Evolutionary conservation across 1,140 invertebrate genomes (phyloP), one percentile per base, ranked within the genome.

Genomic region (Aphelenchoides besseyi): DNA sequence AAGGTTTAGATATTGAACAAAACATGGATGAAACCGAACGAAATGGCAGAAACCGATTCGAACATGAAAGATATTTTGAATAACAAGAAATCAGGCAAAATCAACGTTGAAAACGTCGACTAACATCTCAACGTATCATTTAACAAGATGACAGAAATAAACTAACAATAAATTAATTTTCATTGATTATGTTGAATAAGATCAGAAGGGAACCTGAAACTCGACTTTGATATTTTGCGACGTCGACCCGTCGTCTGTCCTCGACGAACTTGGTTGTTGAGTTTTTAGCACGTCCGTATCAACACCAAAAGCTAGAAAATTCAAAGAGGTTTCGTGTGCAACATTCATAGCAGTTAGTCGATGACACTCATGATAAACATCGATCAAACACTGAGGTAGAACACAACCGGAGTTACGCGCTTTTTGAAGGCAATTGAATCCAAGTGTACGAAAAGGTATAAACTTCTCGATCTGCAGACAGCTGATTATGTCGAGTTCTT

Each of bases 391-490:
- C 1, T 66, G 63, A 0, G 63, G 32, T 12, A 36, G n/a, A 37
- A 66, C 48, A 2, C 36, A 37, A 1, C 32, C 36, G 18, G 30
- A 16, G 16, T 66, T 29, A 9, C 12, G n/a, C 32, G 30, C 36
- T 29, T 66, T 37, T 3, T 66, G 63, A 18, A 66, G 63, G 12
- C 26, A 66, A 29, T 36, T 36, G 16, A 35, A 53, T 16, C 63
- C 63, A 16, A 66, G 30, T 3, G 16, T 12, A 32, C 63, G 63
- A 33, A 66, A 66, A 23, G 63, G 63, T 1, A 66, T n/a, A 26
- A 66, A 36, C n/a, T 37, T 66, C 28, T 66, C 63, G 63, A 37
- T 35, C 63, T 66, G 63, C 9, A 66, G 1, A 66, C 12, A 66
- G n/a, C n/a, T n/a, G n/a, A 32, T 66, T 26, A 0, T 2, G 36